Percentiles rank a stretch among this genome's conserved stretches.
phyloP scores from a whole-genome alignment of 30 jellyfish, hydroid and myxozoan genomes.

The Chironex yamaguchii region DNA sequence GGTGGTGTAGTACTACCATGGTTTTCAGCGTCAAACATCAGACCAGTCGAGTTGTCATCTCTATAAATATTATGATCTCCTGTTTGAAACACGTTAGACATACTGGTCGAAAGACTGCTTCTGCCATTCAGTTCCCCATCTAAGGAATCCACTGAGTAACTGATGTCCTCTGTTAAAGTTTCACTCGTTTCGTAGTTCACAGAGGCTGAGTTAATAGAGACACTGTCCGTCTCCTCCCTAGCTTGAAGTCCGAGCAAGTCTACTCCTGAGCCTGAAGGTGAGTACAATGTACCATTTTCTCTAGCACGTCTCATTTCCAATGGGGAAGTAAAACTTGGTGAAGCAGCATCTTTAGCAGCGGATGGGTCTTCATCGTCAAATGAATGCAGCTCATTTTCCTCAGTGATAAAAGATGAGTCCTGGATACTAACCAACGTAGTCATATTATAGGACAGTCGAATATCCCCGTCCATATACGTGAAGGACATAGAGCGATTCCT shows the following conservation, averaged over 20 bases:
- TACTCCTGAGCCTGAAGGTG: not conserved
- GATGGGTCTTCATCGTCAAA: constrained; percentile 61
- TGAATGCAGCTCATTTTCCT: constrained; percentile 84
- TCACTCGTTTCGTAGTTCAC: not conserved
- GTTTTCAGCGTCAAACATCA: not conserved
- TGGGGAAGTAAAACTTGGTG: not conserved
- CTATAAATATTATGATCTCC: not conserved
- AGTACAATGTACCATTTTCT: not conserved
- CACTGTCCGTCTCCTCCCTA: constrained; percentile 27
- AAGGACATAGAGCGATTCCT: constrained; percentile 65
- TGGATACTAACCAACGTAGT: constrained; percentile 8
- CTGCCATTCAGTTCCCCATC: constrained; percentile 38
- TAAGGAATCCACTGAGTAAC: constrained; percentile 27
- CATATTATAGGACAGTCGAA: constrained; percentile 62
- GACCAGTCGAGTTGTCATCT: not conserved
- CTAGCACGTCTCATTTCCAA: not conserved
- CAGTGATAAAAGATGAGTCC: constrained; percentile 57
- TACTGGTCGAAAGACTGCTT: not conserved
- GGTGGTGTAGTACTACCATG: not conserved
- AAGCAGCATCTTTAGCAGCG: not conserved
- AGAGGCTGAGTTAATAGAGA: constrained; percentile 39
- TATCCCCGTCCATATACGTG: constrained; percentile 74
- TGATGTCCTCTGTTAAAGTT: constrained; percentile 1
- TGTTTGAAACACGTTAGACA: not conserved
- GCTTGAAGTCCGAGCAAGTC: not conserved